Conservation (phyloP, 2,113 vertebrate genomes). For the Macrotus californicus region DNA sequence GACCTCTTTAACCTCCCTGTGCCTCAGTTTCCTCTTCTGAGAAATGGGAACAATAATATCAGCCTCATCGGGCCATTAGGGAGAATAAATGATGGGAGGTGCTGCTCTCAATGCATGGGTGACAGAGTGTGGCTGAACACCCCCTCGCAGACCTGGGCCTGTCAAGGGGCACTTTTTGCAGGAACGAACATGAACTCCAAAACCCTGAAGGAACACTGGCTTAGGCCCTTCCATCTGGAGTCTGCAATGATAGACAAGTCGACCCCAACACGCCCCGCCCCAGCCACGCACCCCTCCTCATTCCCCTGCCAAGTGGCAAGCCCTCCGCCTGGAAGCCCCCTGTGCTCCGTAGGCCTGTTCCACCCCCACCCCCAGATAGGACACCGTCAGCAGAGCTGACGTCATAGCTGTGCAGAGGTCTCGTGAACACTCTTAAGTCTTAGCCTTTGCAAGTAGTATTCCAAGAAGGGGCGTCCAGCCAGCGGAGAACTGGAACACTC, state of each 20-base stretch:
- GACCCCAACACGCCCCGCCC: accelerated
- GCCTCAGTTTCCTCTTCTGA: background rate
- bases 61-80: background rate
- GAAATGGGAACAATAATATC: background rate
- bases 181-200: background rate
- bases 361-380: background rate
- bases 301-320: background rate
- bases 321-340: background rate
- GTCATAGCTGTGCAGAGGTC: too few relatives aligned
- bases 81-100: background rate
- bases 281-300: background rate
- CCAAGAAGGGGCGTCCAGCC: background rate
- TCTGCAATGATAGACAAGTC: background rate
- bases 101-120: background rate
- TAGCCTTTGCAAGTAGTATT: background rate
- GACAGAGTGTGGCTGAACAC: background rate
- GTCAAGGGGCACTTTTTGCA: background rate
- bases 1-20: background rate
- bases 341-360: accelerated
- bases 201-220: background rate
- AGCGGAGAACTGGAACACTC: background rate
- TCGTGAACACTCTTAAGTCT: background rate
- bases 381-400: background rate
- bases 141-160: background rate
- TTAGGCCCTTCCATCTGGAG: background rate